Percentiles rank a stretch among this genome's conserved stretches.
phyloP scores from a whole-genome alignment of 1,140 invertebrate species.

The Tetragonula clypearis region DNA sequence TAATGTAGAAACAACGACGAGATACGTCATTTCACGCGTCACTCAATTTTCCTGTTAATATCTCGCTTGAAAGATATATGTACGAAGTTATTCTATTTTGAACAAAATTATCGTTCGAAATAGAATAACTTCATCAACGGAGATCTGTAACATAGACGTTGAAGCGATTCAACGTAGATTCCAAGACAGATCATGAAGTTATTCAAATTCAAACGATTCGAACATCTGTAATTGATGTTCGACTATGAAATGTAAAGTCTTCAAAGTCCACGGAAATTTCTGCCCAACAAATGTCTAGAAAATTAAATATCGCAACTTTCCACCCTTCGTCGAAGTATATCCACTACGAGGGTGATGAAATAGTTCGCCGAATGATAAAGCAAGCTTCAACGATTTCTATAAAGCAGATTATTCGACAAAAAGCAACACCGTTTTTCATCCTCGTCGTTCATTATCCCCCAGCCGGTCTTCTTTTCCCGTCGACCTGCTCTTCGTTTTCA shows the following conservation, averaged over 20 bases:
- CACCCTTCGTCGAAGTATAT: neutral
- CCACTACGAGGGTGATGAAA: neutral
- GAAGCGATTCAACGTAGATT: too few species aligned
- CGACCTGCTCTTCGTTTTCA: neutral
- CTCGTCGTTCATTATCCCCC: neutral
- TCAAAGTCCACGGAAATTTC: neutral
- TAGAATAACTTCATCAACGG: too few species aligned
- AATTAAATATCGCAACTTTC: neutral
- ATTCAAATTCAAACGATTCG: too few species aligned
- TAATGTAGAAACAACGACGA: neutral
- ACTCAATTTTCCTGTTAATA: too few species aligned
- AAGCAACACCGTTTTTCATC: neutral
- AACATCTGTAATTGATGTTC: neutral
- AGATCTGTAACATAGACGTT: too few species aligned
- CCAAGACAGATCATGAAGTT: too few species aligned
- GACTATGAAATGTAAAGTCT: neutral
- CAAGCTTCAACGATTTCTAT: neutral
- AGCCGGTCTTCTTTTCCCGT: neutral
- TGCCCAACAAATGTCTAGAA: neutral
- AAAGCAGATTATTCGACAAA: neutral
- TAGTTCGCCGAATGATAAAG: neutral
- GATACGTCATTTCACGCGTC: too few species aligned
- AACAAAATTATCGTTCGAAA: too few species aligned
- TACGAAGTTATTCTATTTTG: too few species aligned
- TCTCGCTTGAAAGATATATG: too few species aligned